A percentile compares a stretch with the other conserved stretches of the same genome.
Conservation (phyloP, 2,888 invertebrate species). For the Andrena haemorrhoa region DNA sequence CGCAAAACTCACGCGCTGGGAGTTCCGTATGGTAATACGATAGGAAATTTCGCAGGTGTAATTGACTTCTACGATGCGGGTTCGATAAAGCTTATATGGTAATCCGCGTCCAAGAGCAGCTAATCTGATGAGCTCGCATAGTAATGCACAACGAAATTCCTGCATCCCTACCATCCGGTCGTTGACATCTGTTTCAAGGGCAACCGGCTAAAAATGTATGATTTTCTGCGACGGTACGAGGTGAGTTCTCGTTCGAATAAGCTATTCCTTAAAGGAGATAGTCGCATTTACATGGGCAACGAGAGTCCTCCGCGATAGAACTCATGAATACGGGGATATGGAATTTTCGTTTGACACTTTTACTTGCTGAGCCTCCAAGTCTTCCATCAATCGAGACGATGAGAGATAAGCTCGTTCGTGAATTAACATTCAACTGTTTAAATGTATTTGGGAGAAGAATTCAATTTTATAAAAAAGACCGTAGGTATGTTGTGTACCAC, state of each 20-base stretch:
- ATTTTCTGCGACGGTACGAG: not conserved
- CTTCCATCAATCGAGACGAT: no score
- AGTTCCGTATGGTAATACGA: slow-evolving; percentile 12
- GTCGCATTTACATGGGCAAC: slow-evolving; percentile 1
- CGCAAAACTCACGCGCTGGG: no score
- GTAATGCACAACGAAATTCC: slow-evolving; percentile 36
- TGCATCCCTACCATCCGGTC: slow-evolving; percentile 35
- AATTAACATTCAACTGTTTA: no score
- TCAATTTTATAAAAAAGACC: no score
- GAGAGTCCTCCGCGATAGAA: not conserved
- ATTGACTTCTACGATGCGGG: not conserved
- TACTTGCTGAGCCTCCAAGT: not conserved
- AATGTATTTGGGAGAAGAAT: no score
- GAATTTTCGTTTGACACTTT: not conserved
- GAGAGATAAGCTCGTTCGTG: no score
- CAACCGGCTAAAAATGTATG: slow-evolving; percentile 23
- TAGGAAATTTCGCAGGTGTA: not conserved
- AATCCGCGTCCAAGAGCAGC: slow-evolving; percentile 3
- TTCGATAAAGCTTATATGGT: slow-evolving; percentile 1
- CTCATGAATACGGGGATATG: not conserved
- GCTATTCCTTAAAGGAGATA: not conserved
- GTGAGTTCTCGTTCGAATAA: not conserved
- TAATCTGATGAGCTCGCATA: slow-evolving; percentile 26
- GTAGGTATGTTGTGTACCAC: no score
- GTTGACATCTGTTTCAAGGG: slow-evolving; percentile 49